Conservation (phyloP, 1,140 invertebrate species). For the Oryzaephilus surinamensis region DNA sequence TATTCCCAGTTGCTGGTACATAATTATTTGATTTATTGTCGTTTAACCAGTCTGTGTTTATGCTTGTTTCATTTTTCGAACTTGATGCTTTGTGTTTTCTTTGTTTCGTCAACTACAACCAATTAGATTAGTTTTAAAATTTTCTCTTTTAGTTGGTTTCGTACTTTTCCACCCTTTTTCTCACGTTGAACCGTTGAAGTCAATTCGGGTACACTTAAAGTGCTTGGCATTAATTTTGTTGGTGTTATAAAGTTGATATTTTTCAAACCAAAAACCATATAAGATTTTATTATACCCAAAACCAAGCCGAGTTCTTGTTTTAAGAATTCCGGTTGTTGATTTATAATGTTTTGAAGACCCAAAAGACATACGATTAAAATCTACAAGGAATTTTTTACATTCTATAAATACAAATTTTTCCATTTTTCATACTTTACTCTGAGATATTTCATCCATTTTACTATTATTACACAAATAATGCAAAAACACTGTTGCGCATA, state of each 20-base stretch:
- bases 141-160: no score
- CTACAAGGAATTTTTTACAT: no score
- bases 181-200: constrained; percentile 29
- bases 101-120: constrained; percentile 29
- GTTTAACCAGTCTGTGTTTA: no score
- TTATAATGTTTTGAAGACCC: constrained; percentile 27
- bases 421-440: no score
- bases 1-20: no score
- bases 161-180: constrained; percentile 36
- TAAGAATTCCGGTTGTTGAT: constrained; percentile 16
- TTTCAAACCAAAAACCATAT: constrained; percentile 40
- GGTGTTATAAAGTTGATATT: constrained; percentile 29
- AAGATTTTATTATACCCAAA: constrained; percentile 42
- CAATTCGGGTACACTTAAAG: constrained; percentile 42
- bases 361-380: constrained; percentile 21
- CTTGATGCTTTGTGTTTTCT: constrained; percentile 28
- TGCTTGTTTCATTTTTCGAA: no score
- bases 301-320: constrained; percentile 36
- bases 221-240: constrained; percentile 39
- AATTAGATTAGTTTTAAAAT: no score
- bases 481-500: no score
- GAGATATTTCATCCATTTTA: no score
- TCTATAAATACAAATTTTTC: no score
- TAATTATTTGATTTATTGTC: no score
- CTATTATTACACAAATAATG: constrained; percentile 11